A percentile compares a stretch with the other conserved stretches of the same genome.
Evolutionary conservation across 2,113 vertebrate genomes (phyloP).

Genomic region (Pitta sordida): DNA sequence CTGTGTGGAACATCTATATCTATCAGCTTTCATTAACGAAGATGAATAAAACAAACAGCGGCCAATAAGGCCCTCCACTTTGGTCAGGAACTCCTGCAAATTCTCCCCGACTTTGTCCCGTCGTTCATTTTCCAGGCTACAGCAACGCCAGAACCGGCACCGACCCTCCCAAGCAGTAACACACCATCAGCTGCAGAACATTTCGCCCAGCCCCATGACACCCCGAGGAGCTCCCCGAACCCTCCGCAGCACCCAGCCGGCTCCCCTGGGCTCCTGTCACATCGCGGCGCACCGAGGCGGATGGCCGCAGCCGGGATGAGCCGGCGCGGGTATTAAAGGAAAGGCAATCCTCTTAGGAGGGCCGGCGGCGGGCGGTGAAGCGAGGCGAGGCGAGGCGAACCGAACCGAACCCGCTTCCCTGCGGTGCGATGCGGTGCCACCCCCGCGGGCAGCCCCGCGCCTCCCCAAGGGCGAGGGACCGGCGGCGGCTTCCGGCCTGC

Average conservation of each 20-base stretch:
- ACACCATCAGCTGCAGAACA: rapidly evolving
- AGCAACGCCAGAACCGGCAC: rapidly evolving
- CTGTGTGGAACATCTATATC: not conserved
- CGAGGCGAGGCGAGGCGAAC: not conserved
- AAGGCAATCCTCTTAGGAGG: constrained; percentile 84
- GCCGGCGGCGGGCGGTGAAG: not conserved
- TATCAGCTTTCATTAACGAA: not conserved
- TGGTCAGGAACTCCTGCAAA: not conserved
- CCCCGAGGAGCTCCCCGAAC: not conserved
- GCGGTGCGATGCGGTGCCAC: not conserved
- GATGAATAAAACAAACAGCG: not conserved
- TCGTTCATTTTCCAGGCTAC: not conserved
- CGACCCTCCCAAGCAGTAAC: too few relatives aligned
- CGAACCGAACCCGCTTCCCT: too few relatives aligned
- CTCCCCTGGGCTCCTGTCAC: not conserved
- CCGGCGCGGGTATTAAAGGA: constrained; percentile 80
- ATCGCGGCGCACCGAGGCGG: not conserved
- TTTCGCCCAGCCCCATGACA: not conserved
- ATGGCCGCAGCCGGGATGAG: constrained; percentile 35
- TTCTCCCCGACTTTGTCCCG: not conserved
- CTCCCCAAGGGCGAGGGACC: not conserved
- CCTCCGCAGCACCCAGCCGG: not conserved
- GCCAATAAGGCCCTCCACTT: not conserved
- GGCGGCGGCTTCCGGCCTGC: not conserved
- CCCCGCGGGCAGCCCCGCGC: not conserved